Percentiles rank a stretch among this genome's conserved stretches.
phyloP scores from a whole-genome alignment of 2,113 vertebrate species.

The Petrocephalus microphthalmus region DNA sequence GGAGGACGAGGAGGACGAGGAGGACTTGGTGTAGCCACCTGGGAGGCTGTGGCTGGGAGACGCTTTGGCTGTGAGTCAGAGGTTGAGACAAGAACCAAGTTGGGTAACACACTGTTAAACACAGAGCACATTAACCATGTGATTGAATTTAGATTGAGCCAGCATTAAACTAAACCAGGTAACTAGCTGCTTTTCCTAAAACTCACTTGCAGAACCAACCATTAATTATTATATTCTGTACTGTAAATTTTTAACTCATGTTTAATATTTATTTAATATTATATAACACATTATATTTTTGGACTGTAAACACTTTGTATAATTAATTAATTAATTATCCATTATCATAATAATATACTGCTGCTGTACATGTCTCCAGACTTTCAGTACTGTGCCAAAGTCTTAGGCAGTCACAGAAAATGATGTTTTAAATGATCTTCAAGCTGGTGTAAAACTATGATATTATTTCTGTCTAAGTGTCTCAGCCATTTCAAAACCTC shows the following conservation, averaged over 20 bases:
- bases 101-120: neutral
- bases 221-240: neutral
- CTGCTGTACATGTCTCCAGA: neutral
- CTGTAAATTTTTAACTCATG: neutral
- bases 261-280: neutral
- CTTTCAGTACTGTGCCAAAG: neutral
- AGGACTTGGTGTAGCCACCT: constrained; percentile 70
- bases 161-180: neutral
- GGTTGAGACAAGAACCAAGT: neutral
- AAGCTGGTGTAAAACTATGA: neutral
- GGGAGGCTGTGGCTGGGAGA: constrained; percentile 75
- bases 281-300: neutral
- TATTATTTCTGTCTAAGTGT: neutral
- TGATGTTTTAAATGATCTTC: neutral
- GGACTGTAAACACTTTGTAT: neutral
- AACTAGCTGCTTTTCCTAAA: neutral
- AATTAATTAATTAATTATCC: no score
- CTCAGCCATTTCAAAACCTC: neutral
- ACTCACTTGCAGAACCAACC: neutral
- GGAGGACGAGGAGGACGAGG: constrained; percentile 67
- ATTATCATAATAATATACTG: neutral
- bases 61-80: constrained; percentile 66
- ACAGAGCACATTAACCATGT: neutral
- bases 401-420: neutral
- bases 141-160: neutral